A percentile compares a stretch with the other conserved stretches of the same genome.
Evolutionary conservation across 2,888 invertebrate species (phyloP).

Genomic region (Dorcus hopei): DNA sequence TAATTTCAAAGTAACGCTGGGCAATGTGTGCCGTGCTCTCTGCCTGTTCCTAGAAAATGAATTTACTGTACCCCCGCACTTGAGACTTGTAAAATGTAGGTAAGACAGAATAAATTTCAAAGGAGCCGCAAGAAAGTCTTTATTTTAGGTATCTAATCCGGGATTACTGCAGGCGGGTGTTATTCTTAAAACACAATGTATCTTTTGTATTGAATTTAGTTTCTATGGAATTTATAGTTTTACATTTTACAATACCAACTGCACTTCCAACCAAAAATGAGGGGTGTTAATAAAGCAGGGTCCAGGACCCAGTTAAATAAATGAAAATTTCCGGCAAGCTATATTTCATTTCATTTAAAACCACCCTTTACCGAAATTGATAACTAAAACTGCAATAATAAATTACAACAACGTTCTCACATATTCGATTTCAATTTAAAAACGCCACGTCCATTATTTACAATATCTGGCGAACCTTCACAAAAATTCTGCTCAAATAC

Average conservation of each 20-base stretch:
- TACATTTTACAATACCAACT: slow-evolving; percentile 1
- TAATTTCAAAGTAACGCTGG: too few relatives aligned
- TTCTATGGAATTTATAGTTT: neutral
- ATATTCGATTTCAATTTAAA: too few relatives aligned
- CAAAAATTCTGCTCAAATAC: slow-evolving; percentile 3
- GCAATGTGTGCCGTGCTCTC: too few relatives aligned
- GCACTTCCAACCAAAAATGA: neutral
- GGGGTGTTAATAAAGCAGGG: neutral
- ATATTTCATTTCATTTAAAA: too few relatives aligned
- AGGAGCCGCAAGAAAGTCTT: neutral
- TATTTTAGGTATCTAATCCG: slow-evolving; percentile 2
- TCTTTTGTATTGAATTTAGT: neutral
- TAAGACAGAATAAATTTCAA: neutral
- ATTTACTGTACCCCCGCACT: too few relatives aligned
- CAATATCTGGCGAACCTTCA: too few relatives aligned
- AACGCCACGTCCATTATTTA: too few relatives aligned
- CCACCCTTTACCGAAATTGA: too few relatives aligned
- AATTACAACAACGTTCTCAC: too few relatives aligned
- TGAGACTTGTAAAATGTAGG: too few relatives aligned
- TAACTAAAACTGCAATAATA: too few relatives aligned
- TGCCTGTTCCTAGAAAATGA: too few relatives aligned
- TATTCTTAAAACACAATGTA: neutral
- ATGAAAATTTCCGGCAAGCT: neutral
- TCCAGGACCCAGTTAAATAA: neutral
- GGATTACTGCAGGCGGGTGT: neutral